phyloP scores from a whole-genome alignment of 2,888 invertebrate genomes.

The Ornithoptera alexandrae region DNA sequence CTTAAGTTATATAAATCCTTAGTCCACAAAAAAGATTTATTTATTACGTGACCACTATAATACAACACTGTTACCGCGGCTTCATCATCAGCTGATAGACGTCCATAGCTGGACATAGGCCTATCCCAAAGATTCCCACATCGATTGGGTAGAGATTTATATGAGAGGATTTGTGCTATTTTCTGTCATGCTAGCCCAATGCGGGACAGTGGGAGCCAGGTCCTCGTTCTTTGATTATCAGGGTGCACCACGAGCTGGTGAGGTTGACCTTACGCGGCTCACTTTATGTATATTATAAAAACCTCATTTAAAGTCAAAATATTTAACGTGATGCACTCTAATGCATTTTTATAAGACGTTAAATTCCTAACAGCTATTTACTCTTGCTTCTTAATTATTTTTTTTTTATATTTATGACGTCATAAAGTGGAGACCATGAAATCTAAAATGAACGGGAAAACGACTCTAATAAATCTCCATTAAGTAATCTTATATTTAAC shows the following conservation, averaged over 20 bases:
- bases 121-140: too few species aligned
- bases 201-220: too few species aligned
- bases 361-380: conserved; percentile 4
- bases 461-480: conserved; percentile 8
- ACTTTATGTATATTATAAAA: neutral
- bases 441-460: conserved; percentile 2
- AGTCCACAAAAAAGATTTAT: too few species aligned
- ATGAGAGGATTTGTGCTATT: too few species aligned
- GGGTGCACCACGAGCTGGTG: neutral
- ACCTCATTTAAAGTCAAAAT: neutral
- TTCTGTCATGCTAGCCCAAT: too few species aligned
- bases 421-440: conserved; percentile 1
- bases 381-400: conserved; percentile 12
- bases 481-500: neutral
- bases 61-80: too few species aligned
- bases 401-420: conserved; percentile 16
- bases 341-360: conserved; percentile 1
- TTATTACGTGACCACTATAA: too few species aligned
- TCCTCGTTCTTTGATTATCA: too few species aligned
- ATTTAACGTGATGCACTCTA: neutral
- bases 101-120: too few species aligned
- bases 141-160: too few species aligned
- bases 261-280: neutral
- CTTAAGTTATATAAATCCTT: too few species aligned
- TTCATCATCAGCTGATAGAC: too few species aligned